Percentiles rank a stretch among this genome's conserved stretches.
phyloP scores from a whole-genome alignment of 2,888 invertebrate genomes.

The Lingula anatina region DNA sequence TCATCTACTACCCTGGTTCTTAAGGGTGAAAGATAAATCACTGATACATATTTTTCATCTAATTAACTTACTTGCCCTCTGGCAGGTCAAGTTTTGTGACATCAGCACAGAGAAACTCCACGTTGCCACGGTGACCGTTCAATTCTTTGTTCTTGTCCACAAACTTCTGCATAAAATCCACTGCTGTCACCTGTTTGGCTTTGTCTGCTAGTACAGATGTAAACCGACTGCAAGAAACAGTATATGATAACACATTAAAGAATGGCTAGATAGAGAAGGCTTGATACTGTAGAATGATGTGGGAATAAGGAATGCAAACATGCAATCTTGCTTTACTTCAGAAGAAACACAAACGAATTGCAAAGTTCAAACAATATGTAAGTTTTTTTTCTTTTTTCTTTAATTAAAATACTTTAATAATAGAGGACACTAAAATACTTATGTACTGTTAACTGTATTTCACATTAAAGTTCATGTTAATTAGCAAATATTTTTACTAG shows the following conservation, averaged over 20 bases:
- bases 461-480: no score
- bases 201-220: constrained; percentile 54
- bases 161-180: constrained; percentile 58
- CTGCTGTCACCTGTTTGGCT: constrained; percentile 54
- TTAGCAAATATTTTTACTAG: no score
- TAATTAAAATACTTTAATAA: no score
- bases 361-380: no score
- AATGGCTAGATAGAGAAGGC: no score
- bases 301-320: no score
- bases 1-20: constrained; percentile 1
- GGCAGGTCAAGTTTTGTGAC: constrained; percentile 54
- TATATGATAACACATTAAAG: neutral
- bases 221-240: constrained; percentile 51
- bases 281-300: no score
- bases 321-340: neutral
- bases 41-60: no score
- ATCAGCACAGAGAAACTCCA: constrained; percentile 54
- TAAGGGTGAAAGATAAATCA: no score
- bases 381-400: no score
- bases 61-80: constrained; percentile 26
- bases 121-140: constrained; percentile 53
- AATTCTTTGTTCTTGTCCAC: constrained; percentile 53
- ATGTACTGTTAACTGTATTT: no score
- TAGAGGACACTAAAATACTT: no score
- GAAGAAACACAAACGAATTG: neutral